Conservation (phyloP, 2,113 vertebrate genomes). For the Indri indri region DNA sequence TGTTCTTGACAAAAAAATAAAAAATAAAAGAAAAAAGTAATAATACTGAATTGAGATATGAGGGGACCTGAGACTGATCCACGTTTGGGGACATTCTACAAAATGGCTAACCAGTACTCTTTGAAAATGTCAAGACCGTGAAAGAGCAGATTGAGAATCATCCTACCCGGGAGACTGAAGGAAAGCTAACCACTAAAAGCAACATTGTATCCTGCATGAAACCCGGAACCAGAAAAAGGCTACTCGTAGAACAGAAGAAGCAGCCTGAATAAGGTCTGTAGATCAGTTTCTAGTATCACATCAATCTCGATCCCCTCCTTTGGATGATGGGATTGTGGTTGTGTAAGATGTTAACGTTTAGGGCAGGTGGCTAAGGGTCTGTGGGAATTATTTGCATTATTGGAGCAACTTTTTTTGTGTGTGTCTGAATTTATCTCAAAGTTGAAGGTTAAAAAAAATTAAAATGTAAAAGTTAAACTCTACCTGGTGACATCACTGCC, state of each 20-base stretch:
- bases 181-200: neutral
- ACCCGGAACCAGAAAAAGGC: neutral
- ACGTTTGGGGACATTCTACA: neutral
- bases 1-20: neutral
- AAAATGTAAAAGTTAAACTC: neutral
- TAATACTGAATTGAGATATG: neutral
- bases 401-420: neutral
- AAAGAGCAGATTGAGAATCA: neutral
- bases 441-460: neutral
- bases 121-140: neutral
- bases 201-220: too few species aligned
- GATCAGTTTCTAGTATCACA: neutral
- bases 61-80: neutral
- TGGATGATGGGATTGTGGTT: neutral
- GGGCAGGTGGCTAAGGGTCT: neutral
- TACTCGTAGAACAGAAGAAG: rapidly evolving
- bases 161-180: rapidly evolving
- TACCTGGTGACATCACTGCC: neutral
- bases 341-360: neutral
- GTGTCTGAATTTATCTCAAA: neutral
- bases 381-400: neutral
- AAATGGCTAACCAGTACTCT: neutral
- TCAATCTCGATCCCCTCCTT: neutral
- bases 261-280: neutral
- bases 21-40: too few species aligned